phyloP scores from a whole-genome alignment of 2,797 vertebrate species.

The Choloepus didactylus region DNA sequence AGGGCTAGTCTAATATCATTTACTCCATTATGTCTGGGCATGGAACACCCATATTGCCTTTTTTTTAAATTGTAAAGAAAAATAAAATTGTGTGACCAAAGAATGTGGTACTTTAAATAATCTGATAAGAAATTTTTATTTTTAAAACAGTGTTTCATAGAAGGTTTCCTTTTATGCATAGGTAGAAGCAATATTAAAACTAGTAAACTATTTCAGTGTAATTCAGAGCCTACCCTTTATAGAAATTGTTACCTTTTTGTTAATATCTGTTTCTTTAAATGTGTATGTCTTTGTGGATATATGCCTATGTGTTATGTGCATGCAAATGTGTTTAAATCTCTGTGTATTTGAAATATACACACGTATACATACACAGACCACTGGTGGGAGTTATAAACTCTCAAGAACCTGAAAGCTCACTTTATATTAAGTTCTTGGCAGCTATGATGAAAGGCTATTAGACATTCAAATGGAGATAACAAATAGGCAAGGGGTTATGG shows the following conservation, averaged over 20 bases:
- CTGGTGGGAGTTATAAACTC: background rate
- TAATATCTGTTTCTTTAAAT: background rate
- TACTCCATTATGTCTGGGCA: background rate
- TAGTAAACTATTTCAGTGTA: background rate
- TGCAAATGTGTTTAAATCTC: background rate
- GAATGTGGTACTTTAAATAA: conserved; percentile 18
- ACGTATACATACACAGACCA: background rate
- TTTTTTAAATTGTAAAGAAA: background rate
- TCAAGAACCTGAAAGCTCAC: background rate
- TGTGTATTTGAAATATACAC: background rate
- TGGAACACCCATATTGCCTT: background rate
- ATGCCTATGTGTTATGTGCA: background rate
- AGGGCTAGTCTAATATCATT: background rate
- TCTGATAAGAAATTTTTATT: background rate
- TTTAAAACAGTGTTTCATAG: background rate
- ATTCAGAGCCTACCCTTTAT: background rate
- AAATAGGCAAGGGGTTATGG: background rate
- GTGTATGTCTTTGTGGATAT: background rate
- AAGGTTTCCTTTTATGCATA: background rate
- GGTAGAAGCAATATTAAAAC: background rate
- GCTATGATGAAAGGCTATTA: background rate
- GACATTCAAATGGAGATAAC: background rate
- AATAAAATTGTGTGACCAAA: background rate
- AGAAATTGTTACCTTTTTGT: background rate
- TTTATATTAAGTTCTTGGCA: background rate